Conservation (phyloP, 1,140 invertebrate genomes). For the Platyura marginata region DNA sequence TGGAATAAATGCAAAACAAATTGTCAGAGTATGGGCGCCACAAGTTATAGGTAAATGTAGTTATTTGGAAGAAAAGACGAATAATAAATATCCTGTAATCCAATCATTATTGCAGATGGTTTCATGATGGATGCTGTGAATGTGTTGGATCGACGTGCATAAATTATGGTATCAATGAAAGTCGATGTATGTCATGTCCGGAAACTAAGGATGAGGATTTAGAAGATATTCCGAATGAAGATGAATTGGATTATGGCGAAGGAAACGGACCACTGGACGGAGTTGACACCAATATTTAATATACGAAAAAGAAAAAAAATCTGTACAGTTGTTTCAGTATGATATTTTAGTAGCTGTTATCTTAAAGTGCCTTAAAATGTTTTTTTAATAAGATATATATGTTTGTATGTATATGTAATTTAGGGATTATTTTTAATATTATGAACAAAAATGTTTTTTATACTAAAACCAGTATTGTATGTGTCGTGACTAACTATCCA, state of each 20-base stretch:
- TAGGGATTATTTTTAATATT: too few relatives aligned
- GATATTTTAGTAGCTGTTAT: too few relatives aligned
- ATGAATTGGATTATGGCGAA: constrained; percentile 1
- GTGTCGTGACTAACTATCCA: too few relatives aligned
- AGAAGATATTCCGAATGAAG: not conserved
- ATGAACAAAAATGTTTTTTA: too few relatives aligned
- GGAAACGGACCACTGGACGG: not conserved
- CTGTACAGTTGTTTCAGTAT: too few relatives aligned
- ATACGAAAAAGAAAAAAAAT: too few relatives aligned
- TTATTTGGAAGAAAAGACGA: not conserved
- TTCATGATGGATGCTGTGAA: constrained; percentile 90
- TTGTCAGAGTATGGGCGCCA: constrained; percentile 19
- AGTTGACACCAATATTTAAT: not conserved
- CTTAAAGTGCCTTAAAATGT: too few relatives aligned
- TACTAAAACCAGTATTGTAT: too few relatives aligned
- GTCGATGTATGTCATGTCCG: constrained; percentile 18
- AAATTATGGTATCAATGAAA: constrained; percentile 84
- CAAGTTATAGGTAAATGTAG: constrained; percentile 17
- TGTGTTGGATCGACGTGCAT: constrained; percentile 79
- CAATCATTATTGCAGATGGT: constrained; percentile 51
- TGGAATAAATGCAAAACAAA: constrained; percentile 49
- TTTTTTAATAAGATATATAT: too few relatives aligned
- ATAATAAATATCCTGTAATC: not conserved
- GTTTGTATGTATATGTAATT: too few relatives aligned
- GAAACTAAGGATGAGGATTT: constrained; percentile 13